phyloP scores from a whole-genome alignment of 2,888 invertebrate species.

The Ischnura elegans region DNA sequence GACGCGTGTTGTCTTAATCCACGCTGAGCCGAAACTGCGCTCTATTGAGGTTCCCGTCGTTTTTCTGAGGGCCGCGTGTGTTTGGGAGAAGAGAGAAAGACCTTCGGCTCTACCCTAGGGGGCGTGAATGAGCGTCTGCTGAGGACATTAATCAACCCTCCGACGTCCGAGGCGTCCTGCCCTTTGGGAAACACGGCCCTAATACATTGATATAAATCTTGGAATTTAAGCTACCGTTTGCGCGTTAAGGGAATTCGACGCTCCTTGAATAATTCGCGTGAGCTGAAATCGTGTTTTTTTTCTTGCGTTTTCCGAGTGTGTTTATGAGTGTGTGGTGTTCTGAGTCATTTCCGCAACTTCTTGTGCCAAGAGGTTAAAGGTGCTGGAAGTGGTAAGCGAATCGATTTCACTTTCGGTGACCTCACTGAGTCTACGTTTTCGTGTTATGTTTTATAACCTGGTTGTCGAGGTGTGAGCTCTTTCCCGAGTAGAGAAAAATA shows the following conservation, averaged over 20 bases:
- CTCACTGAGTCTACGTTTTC: not conserved
- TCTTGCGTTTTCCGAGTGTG: not conserved
- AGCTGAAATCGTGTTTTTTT: not conserved
- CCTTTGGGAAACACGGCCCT: not conserved
- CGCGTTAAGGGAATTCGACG: not conserved
- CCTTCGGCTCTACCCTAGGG: not conserved
- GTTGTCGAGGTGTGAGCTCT: no score
- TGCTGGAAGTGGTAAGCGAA: not conserved
- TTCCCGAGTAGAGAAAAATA: no score
- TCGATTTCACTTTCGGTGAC: not conserved
- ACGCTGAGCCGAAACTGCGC: not conserved
- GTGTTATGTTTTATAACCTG: no score
- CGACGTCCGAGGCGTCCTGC: not conserved
- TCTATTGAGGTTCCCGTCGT: not conserved
- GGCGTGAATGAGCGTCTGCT: not conserved
- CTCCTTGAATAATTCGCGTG: not conserved
- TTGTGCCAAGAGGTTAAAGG: not conserved
- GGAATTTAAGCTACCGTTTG: not conserved
- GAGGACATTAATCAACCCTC: not conserved
- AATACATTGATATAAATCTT: not conserved
- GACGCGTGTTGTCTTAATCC: slow-evolving; percentile 29
- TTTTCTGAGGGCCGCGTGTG: not conserved
- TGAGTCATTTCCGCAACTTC: not conserved
- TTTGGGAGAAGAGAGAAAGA: not conserved
- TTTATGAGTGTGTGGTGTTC: not conserved